Conservation (phyloP, 2,113 vertebrate species). For the Nothobranchius furzeri region DNA sequence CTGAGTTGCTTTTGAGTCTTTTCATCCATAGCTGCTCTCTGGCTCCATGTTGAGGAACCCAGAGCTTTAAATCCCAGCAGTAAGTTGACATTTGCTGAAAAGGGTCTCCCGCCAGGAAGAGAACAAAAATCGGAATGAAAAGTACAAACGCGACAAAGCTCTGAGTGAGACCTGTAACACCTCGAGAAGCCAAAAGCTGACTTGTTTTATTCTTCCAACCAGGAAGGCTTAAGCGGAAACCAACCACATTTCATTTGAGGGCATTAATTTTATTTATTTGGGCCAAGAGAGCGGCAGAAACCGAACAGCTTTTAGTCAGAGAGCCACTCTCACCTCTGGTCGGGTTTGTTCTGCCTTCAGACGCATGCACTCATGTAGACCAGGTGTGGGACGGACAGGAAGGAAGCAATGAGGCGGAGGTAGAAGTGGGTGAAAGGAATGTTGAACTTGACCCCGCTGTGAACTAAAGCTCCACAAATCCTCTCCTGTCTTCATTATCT, state of each 20-base stretch:
- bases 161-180: slow-evolving; percentile 37
- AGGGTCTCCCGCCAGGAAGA: slow-evolving; percentile 19
- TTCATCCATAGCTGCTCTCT: slow-evolving; percentile 24
- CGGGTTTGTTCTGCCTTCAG: slow-evolving; percentile 58
- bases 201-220: slow-evolving; percentile 60
- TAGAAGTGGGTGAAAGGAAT: slow-evolving; percentile 32
- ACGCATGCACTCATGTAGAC: slow-evolving; percentile 44
- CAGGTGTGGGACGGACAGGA: slow-evolving; percentile 47
- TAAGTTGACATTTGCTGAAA: slow-evolving; percentile 44
- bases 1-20: slow-evolving; percentile 17
- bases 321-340: slow-evolving; percentile 45
- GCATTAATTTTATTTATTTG: slow-evolving; percentile 69
- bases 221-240: slow-evolving; percentile 56
- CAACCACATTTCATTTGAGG: slow-evolving; percentile 62
- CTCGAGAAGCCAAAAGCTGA: slow-evolving; percentile 31
- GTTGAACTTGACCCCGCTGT: slow-evolving; percentile 60
- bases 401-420: slow-evolving; percentile 35
- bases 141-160: slow-evolving; percentile 29
- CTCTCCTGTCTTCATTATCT: too few relatives aligned
- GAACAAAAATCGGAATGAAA: slow-evolving; percentile 49
- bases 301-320: slow-evolving; percentile 63
- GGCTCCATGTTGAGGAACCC: slow-evolving; percentile 9
- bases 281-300: slow-evolving; percentile 63
- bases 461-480: slow-evolving; percentile 54
- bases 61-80: slow-evolving; percentile 40